Percentiles rank a stretch among this genome's conserved stretches.
phyloP scores from a whole-genome alignment of 1,140 invertebrate genomes.

The Eciton burchellii region DNA sequence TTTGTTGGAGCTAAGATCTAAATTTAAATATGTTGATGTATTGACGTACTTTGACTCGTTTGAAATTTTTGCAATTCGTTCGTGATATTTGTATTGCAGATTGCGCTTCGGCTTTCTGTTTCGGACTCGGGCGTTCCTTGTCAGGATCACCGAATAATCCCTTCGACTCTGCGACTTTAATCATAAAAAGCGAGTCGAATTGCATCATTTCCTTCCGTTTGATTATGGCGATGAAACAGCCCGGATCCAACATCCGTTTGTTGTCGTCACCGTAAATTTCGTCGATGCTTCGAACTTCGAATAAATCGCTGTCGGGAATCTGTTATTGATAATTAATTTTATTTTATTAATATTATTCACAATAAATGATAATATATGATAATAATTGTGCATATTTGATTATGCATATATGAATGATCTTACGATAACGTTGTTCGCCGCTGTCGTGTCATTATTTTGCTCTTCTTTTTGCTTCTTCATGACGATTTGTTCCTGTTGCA shows the following conservation, averaged over 20 bases:
- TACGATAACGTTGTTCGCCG: slow-evolving; percentile 31
- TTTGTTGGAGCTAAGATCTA: too few relatives aligned
- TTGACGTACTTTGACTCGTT: slow-evolving; percentile 77
- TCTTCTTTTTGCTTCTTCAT: slow-evolving; percentile 11
- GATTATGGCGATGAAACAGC: slow-evolving; percentile 90
- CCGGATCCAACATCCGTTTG: slow-evolving; percentile 84
- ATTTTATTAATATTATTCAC: not conserved
- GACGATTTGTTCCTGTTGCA: slow-evolving; percentile 8
- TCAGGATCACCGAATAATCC: slow-evolving; percentile 89
- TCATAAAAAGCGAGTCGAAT: slow-evolving; percentile 92
- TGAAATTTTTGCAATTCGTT: slow-evolving; percentile 70
- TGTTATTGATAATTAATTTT: slow-evolving; percentile 69
- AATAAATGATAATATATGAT: not conserved
- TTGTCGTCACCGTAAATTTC: slow-evolving; percentile 75
- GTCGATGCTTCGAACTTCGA: slow-evolving; percentile 85
- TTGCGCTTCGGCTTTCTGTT: slow-evolving; percentile 66
- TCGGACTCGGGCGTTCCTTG: slow-evolving; percentile 65
- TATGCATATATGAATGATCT: slow-evolving; percentile 35
- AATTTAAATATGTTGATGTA: not conserved
- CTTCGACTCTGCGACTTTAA: slow-evolving; percentile 91
- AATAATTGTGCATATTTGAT: not conserved
- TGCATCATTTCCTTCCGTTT: slow-evolving; percentile 90
- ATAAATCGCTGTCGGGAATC: slow-evolving; percentile 91
- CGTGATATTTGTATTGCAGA: slow-evolving; percentile 60
- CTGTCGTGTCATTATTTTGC: not conserved